Percentiles rank a stretch among this genome's conserved stretches.
Conservation (phyloP, 1,140 invertebrate species). For the Drosophila gunungcola region DNA sequence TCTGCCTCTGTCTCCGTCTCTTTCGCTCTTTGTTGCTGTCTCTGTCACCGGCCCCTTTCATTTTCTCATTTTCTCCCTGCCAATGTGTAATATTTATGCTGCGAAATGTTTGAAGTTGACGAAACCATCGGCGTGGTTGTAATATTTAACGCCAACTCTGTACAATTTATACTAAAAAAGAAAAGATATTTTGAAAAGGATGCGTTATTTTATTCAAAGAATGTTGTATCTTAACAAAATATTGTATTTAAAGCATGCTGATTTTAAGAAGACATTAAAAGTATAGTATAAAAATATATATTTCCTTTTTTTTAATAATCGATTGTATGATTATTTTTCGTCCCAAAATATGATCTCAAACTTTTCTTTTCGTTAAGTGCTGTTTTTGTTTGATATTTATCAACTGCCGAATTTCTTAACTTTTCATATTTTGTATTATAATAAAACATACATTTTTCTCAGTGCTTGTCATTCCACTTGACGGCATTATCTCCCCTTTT, state of each 20-base stretch:
- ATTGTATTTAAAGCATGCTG: too few species aligned
- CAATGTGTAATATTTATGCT: conserved; percentile 51
- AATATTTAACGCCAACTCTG: conserved; percentile 63
- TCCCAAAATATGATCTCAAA: too few species aligned
- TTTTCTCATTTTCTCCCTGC: background rate
- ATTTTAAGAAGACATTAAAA: too few species aligned
- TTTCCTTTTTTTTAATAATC: too few species aligned
- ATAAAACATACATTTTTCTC: background rate
- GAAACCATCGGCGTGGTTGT: conserved; percentile 56
- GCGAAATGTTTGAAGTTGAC: conserved; percentile 54
- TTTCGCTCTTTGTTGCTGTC: background rate
- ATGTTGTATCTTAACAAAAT: too few species aligned
- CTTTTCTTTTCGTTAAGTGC: too few species aligned
- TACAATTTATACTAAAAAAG: conserved; percentile 21
- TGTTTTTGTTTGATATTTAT: too few species aligned
- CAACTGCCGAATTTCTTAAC: too few species aligned
- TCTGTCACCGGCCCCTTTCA: background rate
- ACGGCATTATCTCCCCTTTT: conserved; percentile 3
- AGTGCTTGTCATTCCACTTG: conserved; percentile 1
- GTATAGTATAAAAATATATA: too few species aligned
- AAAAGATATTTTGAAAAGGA: conserved; percentile 10
- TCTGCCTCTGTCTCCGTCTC: background rate
- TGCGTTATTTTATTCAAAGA: too few species aligned
- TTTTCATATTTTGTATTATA: background rate
- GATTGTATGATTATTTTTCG: too few species aligned